Evolutionary conservation across 2,113 vertebrate genomes (phyloP), one percentile per base, ranked within the genome.

Genomic region (Chionis minor): DNA sequence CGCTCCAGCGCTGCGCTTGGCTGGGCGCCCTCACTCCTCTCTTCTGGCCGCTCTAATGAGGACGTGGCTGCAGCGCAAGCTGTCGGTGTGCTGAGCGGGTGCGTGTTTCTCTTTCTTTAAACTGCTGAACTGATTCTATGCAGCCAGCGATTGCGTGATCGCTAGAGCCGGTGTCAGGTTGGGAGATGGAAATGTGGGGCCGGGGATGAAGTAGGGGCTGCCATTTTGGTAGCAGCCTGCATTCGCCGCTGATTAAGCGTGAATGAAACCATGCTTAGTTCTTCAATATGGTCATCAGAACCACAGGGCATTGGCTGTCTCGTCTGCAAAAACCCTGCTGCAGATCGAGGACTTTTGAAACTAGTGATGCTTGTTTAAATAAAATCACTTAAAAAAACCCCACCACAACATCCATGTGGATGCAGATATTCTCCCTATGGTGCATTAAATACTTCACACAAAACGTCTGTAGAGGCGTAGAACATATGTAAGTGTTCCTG

Each of bases 91-190:
- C 79, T 51, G 22, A 59, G 28, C 73, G 33, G 23, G 15, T 18
- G 3, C 44, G n/a, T 5, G 1, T 18, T n/a, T 49, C 16, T 40
- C 62, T 62, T 55, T 51, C 24, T 91, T 52, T 38, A 20, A 73
- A 6, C 20, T 6, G 67, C 26, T 81, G 80, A 22, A 8, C 47
- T 35, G 75, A 49, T 47, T 35, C 72, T 11, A 2, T 38, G 65
- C 44, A 21, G 26, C 2, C 12, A 4, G 1, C 2, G 79, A 18
- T 6, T 44, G 61, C 8, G 1, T 9, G 30, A 5, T 38, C 49
- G 3, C 70, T 12, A 12, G 58, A 6, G 27, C 33, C 23, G 5
- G 5, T 38, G 23, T 22, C 24, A 33, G 27, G 2, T 7, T 17
- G 44, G 73, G 61, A 58, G 40, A 1, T 56, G 78, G 88, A 12